phyloP scores from a whole-genome alignment of 30 jellyfish, hydroid and myxozoan species.

The Hydra vulgaris region DNA sequence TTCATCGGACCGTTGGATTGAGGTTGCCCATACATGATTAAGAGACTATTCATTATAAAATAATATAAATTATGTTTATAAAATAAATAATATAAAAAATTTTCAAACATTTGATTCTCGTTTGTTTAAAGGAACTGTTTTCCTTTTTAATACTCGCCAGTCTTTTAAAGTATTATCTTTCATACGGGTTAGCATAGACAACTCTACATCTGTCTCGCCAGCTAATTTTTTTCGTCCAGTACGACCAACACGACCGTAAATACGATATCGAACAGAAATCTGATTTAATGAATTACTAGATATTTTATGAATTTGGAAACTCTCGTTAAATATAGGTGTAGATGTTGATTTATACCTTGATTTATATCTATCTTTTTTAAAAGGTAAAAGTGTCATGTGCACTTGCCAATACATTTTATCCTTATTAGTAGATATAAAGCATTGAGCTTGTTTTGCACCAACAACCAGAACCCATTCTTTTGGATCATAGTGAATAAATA shows the following conservation, averaged over 20 bases:
- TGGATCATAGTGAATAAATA: constrained; percentile 58
- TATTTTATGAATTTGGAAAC: constrained; percentile 66
- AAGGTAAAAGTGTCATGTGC: constrained; percentile 78
- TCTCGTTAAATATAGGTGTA: constrained; percentile 88
- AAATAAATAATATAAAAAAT: too few species aligned
- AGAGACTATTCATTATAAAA: too few species aligned
- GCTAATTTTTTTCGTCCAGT: constrained; percentile 92
- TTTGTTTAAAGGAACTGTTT: constrained; percentile 18
- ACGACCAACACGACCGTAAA: constrained; percentile 83
- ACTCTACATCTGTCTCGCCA: constrained; percentile 71
- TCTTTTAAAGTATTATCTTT: constrained; percentile 49
- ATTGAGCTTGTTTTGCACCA: constrained; percentile 91
- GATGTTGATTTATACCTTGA: constrained; percentile 85
- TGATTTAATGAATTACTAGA: constrained; percentile 82
- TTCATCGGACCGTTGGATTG: too few species aligned
- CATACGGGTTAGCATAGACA: constrained; percentile 33
- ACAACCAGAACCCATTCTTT: constrained; percentile 61
- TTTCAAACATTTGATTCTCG: constrained; percentile 10
- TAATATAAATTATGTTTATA: too few species aligned
- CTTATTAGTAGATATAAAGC: constrained; percentile 57
- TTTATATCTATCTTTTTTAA: constrained; percentile 78
- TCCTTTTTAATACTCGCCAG: constrained; percentile 71
- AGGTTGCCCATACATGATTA: too few species aligned
- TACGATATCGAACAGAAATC: constrained; percentile 68
- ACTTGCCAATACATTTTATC: constrained; percentile 93